phyloP scores from a whole-genome alignment of 30 jellyfish, hydroid and myxozoan species.

The Euphysa ruthae region DNA sequence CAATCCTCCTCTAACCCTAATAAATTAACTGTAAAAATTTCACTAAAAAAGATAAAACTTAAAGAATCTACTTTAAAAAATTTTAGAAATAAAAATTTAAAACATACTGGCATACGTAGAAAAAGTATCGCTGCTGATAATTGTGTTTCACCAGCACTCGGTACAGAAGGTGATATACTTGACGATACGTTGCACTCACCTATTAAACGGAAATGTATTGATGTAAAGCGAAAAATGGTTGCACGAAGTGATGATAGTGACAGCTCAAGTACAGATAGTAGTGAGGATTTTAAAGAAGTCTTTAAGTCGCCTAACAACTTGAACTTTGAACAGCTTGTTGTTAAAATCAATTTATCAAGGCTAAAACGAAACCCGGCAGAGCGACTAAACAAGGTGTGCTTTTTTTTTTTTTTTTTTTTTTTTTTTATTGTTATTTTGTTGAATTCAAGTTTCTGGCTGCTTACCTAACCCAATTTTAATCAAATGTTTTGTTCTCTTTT shows the following conservation, averaged over 20 bases:
- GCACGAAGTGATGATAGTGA: background rate
- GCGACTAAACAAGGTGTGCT: too few species aligned
- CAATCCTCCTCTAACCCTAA: too few species aligned
- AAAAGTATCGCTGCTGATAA: conserved; percentile 10
- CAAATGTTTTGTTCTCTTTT: too few species aligned
- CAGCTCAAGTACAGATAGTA: conserved; percentile 2
- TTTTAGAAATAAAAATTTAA: too few species aligned
- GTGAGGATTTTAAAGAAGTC: background rate
- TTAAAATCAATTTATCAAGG: conserved; percentile 16
- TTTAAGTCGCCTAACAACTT: conserved; percentile 8
- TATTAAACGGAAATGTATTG: conserved; percentile 14
- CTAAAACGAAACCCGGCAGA: conserved; percentile 16
- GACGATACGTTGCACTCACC: conserved; percentile 14
- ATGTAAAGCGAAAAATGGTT: background rate
- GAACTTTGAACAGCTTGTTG: background rate
- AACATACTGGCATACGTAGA: background rate
- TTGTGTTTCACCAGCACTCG: background rate
- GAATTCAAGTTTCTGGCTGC: too few species aligned
- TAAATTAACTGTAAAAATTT: conserved; percentile 4
- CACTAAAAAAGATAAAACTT: conserved; percentile 1
- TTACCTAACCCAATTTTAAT: too few species aligned
- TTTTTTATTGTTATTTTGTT: too few species aligned
- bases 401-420: too few species aligned
- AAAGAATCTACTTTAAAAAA: background rate
- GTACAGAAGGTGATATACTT: background rate